A percentile compares a stretch with the other conserved stretches of the same genome.
Evolutionary conservation across 2,113 vertebrate genomes (phyloP).

Genomic region (Naja naja): DNA sequence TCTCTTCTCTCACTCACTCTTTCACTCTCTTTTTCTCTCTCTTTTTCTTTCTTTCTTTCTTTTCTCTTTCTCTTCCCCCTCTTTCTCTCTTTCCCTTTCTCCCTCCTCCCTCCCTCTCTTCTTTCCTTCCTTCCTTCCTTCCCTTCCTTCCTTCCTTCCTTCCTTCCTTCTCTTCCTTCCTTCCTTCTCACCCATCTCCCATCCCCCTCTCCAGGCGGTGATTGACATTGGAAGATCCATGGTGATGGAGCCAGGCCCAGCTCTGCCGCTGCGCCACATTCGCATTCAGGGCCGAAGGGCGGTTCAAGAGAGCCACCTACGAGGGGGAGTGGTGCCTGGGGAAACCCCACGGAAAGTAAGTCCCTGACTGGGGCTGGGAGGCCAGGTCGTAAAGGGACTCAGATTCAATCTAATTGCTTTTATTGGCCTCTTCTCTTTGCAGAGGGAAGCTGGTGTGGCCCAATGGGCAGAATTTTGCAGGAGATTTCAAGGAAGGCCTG

Average conservation of each 20-base stretch:
- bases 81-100: no score
- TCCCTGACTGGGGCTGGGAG: background rate
- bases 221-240: conserved; percentile 74
- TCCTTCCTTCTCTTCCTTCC: fast-evolving
- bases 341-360: conserved; percentile 75
- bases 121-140: no score
- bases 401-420: background rate
- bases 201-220: conserved; percentile 52
- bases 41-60: no score
- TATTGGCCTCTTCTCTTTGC: conserved; percentile 4
- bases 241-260: no score
- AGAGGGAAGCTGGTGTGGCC: conserved; percentile 77
- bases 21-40: no score
- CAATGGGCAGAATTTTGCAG: conserved; percentile 65
- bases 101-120: no score
- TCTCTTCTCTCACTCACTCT: no score
- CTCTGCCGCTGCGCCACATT: conserved; percentile 50
- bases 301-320: conserved; percentile 62
- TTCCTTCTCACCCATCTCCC: fast-evolving
- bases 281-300: conserved; percentile 57
- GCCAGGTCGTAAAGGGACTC: background rate
- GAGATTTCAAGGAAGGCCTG: conserved; percentile 70
- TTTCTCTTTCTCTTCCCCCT: no score
- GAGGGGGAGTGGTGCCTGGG: conserved; percentile 71
- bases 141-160: no score